Evolutionary conservation across 2,797 vertebrate species (phyloP), one percentile per base, ranked within the genome.

Genomic region (Gila robusta): DNA sequence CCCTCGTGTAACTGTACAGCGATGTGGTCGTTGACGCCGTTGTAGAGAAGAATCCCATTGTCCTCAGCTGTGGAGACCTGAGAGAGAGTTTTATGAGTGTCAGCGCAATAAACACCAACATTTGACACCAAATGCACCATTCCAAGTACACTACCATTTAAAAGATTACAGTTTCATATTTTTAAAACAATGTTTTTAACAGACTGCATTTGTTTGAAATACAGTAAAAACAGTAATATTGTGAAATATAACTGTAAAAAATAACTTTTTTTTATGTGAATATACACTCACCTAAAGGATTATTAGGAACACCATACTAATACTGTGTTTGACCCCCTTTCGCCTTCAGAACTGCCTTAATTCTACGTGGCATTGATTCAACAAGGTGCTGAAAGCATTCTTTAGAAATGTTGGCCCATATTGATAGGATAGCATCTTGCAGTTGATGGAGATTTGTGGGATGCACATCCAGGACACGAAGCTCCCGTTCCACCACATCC

Each of bases 51-150:
- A 90, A 99, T 98, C 8, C 98, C 98, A 0, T 99, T 99, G 91
- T 98, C 98, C 92, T 99, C 98, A 1, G 96, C 98, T 0, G 98
- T 99, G 59, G 98, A 99, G 21, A 99, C 98, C 98, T 99, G 88
- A 56, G 17, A 23, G 79, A 54, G 23, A 28, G 12, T 47, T 11
- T 12, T 49, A 54, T 23, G 64, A 80, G 70, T 47, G 1, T 28
- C 26, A 28, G 26, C 9, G 23, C 21, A 56, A 56, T 56, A 59
- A 12, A 59, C 9, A 66, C 14, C 12, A 16, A 64, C 26, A 2
- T 1, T 16, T 28, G 12, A 64, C 26, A 28, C 26, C 59, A 28
- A n/a, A 32, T 0, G 12, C 6, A 28, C 59, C n/a, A 28, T 0
- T 12, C 23, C 11, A 59, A 28, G 12, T 32, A 16, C 28, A 17